phyloP scores from a whole-genome alignment of 64 coral and sea anemone species.

The Montipora sp. region DNA sequence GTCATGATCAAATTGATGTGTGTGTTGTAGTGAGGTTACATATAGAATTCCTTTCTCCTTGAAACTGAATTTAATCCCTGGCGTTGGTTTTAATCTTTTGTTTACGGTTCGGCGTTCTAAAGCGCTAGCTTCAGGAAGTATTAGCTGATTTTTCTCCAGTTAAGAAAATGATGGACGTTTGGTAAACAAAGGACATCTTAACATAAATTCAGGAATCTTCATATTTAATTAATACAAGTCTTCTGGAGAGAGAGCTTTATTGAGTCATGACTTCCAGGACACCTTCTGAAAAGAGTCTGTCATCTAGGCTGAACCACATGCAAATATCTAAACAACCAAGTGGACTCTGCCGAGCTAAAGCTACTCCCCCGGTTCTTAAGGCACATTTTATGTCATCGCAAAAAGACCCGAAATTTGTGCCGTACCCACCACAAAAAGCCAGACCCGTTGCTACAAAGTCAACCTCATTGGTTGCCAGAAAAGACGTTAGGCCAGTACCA shows the following conservation, averaged over 20 bases:
- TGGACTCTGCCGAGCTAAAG: constrained; percentile 11
- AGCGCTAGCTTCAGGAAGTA: not conserved
- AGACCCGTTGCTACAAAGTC: not conserved
- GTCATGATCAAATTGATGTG: too few species aligned
- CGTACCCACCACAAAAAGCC: not conserved
- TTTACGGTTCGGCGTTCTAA: too few species aligned
- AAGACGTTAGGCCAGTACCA: not conserved
- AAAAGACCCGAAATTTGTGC: constrained; percentile 10
- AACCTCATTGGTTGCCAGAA: not conserved
- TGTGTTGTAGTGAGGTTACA: too few species aligned
- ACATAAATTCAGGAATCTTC: not conserved
- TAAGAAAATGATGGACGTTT: not conserved
- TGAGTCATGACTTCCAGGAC: constrained; percentile 23
- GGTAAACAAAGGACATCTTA: not conserved
- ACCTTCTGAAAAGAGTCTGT: not conserved
- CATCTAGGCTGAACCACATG: not conserved
- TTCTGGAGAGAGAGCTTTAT: not conserved
- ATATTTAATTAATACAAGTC: not conserved
- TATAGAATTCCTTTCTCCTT: too few species aligned
- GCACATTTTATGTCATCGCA: not conserved
- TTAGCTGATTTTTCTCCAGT: not conserved
- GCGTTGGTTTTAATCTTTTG: too few species aligned
- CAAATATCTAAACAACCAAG: constrained; percentile 28
- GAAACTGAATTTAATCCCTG: too few species aligned
- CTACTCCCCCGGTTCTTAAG: constrained; percentile 26